These are phyloP conservation scores for Patella pellucida DNA, from an alignment of 2,888 invertebrate species.

Conservation along the genomic window DNA sequence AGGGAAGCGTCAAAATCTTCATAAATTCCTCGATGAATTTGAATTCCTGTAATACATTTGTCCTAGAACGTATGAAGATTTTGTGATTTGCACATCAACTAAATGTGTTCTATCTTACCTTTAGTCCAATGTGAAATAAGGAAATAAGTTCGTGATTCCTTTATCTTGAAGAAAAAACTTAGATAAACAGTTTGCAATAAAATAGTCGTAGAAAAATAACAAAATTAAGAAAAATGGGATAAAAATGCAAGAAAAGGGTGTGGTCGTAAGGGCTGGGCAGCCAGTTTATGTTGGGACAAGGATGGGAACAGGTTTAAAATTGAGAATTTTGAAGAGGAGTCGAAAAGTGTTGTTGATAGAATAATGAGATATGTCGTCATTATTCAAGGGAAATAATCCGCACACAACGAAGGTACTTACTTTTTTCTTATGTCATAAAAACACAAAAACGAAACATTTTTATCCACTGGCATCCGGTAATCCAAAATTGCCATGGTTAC, in stretches of 20 bases:
- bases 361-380: background rate
- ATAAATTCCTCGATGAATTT: no score
- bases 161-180: slow-evolving; percentile 5
- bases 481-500: slow-evolving; percentile 1
- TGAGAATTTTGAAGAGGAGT: background rate
- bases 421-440: background rate
- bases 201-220: background rate
- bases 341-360: background rate
- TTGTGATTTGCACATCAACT: background rate
- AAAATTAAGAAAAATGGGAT: slow-evolving; percentile 1
- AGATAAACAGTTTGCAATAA: background rate
- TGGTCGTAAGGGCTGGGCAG: slow-evolving; percentile 11
- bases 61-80: background rate
- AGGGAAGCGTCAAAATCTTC: background rate
- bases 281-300: slow-evolving; percentile 7
- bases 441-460: background rate
- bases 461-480: slow-evolving; percentile 2
- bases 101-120: background rate
- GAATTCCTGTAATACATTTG: no score
- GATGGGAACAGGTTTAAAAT: slow-evolving; percentile 3
- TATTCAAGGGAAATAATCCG: background rate
- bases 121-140: background rate
- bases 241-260: background rate
- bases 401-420: background rate
- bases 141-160: slow-evolving; percentile 5